These are phyloP conservation scores for Kuschelorhynchus macadamiae DNA, from an alignment of 2,888 invertebrate genomes.

Conservation along the genomic window DNA sequence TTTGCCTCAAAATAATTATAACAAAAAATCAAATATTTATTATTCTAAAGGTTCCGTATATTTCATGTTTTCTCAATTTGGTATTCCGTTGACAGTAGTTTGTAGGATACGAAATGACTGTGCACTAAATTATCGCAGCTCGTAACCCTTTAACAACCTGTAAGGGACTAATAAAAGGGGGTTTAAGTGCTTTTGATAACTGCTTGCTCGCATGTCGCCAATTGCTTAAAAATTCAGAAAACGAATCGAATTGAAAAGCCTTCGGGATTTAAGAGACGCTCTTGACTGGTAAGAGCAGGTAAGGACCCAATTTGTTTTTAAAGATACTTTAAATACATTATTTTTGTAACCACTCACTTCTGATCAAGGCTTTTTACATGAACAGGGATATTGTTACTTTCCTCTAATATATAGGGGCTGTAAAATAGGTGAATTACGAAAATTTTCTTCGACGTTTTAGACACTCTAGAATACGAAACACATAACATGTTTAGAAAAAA, in stretches of 20 bases:
- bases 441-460: too few relatives aligned
- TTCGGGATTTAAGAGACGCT: conserved; percentile 31
- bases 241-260: conserved; percentile 55
- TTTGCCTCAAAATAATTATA: too few relatives aligned
- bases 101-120: conserved; percentile 61
- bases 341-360: too few relatives aligned
- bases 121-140: conserved; percentile 67
- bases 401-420: too few relatives aligned
- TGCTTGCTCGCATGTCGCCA: conserved; percentile 62
- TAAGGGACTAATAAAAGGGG: conserved; percentile 69
- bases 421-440: too few relatives aligned
- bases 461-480: too few relatives aligned
- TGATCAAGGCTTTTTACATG: too few relatives aligned
- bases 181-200: conserved; percentile 69
- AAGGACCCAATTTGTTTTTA: conserved; percentile 33
- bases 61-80: conserved; percentile 53
- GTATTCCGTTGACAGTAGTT: conserved; percentile 55
- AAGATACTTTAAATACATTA: too few relatives aligned
- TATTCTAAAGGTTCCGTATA: too few relatives aligned
- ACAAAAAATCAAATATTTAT: too few relatives aligned
- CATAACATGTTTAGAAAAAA: too few relatives aligned
- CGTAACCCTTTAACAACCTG: conserved; percentile 70
- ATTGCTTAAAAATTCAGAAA: conserved; percentile 65
- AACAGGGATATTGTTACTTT: too few relatives aligned
- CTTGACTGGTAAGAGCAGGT: conserved; percentile 31